A percentile compares a stretch with the other conserved stretches of the same genome.
Conservation (phyloP, 1,140 invertebrate genomes). For the Drosophila sproati region DNA sequence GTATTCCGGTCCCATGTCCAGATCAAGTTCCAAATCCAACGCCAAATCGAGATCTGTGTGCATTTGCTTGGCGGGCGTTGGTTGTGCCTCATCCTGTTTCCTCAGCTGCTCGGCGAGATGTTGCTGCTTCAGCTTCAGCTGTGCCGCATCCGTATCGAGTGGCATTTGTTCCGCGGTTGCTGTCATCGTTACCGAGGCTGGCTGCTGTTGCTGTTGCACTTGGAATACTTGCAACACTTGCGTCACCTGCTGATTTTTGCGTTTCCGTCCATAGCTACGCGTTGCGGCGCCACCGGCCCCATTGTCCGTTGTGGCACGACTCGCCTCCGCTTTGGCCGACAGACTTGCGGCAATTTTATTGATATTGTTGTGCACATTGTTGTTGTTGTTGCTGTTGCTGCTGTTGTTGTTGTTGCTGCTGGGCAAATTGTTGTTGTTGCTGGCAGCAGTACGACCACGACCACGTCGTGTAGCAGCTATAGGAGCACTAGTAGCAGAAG, state of each 20-base stretch:
- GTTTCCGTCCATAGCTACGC: conserved; percentile 77
- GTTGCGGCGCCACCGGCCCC: conserved; percentile 22
- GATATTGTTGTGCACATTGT: conserved; percentile 73
- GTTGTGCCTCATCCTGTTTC: conserved; percentile 45
- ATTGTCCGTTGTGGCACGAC: conserved; percentile 46
- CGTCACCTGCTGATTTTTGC: conserved; percentile 80
- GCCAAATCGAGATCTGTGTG: conserved; percentile 57
- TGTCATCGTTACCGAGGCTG: not conserved
- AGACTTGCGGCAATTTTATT: conserved; percentile 78
- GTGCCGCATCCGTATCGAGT: not conserved
- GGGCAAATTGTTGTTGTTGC: conserved; percentile 68
- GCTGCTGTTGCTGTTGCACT: conserved; percentile 2
- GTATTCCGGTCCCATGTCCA: conserved; percentile 34
- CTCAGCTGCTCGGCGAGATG: conserved; percentile 9
- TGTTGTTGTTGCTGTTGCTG: conserved; percentile 53
- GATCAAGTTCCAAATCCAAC: conserved; percentile 52
- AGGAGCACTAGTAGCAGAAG: conserved; percentile 4
- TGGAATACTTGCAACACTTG: conserved; percentile 63
- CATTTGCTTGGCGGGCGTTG: conserved; percentile 65
- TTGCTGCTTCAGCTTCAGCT: conserved; percentile 11
- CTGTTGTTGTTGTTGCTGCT: conserved; percentile 75
- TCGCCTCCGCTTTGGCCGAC: conserved; percentile 75
- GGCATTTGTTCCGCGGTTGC: conserved; percentile 15
- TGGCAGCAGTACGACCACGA: conserved; percentile 65
- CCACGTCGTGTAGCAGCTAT: conserved; percentile 23